These are phyloP conservation scores for Athene noctua DNA, from an alignment of 2,113 vertebrate species.

Conservation along the genomic window DNA sequence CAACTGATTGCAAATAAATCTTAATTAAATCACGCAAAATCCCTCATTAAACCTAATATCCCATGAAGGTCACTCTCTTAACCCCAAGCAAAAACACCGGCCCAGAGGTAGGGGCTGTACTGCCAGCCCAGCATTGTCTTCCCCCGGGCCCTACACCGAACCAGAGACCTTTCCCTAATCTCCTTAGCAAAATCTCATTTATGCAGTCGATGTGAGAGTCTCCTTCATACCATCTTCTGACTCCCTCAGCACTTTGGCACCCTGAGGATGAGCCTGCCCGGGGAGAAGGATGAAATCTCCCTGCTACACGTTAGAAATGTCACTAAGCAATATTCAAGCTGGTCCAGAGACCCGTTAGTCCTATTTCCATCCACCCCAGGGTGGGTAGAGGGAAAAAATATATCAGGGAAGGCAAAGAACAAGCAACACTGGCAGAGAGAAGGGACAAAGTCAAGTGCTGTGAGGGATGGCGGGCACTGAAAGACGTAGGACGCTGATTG, in stretches of 20 bases:
- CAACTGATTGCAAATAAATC: background rate
- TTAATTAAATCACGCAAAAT: background rate
- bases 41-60: background rate
- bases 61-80: background rate
- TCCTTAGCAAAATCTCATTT: background rate
- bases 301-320: background rate
- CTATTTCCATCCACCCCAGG: background rate
- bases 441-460: background rate
- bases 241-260: background rate
- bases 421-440: background rate
- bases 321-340: background rate
- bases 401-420: background rate
- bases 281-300: background rate
- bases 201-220: background rate
- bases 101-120: background rate
- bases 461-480: background rate
- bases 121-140: background rate
- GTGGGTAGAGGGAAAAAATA: background rate
- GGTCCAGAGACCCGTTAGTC: background rate
- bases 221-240: background rate
- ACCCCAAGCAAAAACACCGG: background rate
- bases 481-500: background rate
- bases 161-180: background rate
- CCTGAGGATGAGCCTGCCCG: background rate
- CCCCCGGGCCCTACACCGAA: accelerated